A percentile compares a stretch with the other conserved stretches of the same genome.
Conservation (phyloP, 2,797 vertebrate genomes). For the Neosilurus hyrtlii region DNA sequence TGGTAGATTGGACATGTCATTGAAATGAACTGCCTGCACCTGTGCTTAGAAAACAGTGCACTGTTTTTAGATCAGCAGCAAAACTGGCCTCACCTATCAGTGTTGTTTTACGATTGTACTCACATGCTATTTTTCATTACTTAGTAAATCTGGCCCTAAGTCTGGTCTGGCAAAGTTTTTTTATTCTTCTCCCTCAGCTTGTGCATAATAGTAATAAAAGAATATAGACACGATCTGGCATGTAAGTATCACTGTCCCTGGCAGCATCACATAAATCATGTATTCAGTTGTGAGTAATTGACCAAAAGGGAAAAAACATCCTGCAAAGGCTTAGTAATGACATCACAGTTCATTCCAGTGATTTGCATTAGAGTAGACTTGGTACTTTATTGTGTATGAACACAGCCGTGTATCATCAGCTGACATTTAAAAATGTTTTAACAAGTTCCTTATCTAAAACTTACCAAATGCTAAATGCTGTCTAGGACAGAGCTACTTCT, state of each 20-base stretch:
- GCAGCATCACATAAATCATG: slow-evolving; percentile 17
- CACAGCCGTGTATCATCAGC: not conserved
- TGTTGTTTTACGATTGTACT: too few relatives aligned
- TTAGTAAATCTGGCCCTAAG: not conserved
- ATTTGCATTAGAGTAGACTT: not conserved
- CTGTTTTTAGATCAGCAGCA: too few relatives aligned
- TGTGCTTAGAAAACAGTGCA: too few relatives aligned
- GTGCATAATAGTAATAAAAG: not conserved
- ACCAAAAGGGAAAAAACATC: not conserved
- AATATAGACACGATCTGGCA: slow-evolving; percentile 7
- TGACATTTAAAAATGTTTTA: not conserved
- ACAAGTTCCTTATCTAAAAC: not conserved
- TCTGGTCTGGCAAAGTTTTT: not conserved
- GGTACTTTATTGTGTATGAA: not conserved
- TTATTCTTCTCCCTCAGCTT: not conserved
- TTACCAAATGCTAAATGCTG: not conserved
- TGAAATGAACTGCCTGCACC: too few relatives aligned
- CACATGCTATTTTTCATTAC: too few relatives aligned
- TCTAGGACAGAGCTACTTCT: not conserved
- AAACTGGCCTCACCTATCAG: too few relatives aligned
- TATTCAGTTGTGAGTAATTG: slow-evolving; percentile 20
- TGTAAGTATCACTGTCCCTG: not conserved
- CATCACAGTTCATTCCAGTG: not conserved
- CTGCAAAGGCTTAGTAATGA: not conserved
- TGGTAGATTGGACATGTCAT: too few relatives aligned